phyloP scores from a whole-genome alignment of 2,113 vertebrate genomes.

The Anarrhichthys ocellatus region DNA sequence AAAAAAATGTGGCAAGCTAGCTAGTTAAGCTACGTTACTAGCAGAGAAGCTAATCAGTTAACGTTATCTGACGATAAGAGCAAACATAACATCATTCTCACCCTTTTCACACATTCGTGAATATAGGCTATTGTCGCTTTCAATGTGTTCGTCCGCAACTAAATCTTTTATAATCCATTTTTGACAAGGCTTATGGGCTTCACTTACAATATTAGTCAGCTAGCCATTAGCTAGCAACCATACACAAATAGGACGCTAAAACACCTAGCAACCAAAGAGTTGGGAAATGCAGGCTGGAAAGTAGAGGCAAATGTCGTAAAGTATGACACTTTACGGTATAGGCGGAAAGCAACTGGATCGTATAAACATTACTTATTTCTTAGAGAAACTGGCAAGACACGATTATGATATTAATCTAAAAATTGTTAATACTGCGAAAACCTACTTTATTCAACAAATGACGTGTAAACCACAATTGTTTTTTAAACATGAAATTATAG shows the following conservation, averaged over 20 bases:
- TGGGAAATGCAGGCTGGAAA: constrained; percentile 45
- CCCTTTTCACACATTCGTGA: constrained; percentile 27
- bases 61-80: neutral
- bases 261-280: constrained; percentile 71
- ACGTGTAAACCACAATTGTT: neutral
- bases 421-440: neutral
- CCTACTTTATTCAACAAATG: neutral
- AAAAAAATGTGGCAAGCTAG: neutral
- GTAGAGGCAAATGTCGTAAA: constrained; percentile 56
- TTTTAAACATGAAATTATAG: too few relatives aligned
- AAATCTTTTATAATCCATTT: constrained; percentile 6
- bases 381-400: neutral
- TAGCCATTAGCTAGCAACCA: constrained; percentile 75
- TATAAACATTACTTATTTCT: neutral
- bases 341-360: neutral
- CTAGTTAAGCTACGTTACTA: neutral
- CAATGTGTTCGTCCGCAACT: neutral
- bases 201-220: neutral
- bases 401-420: neutral
- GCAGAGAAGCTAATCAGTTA: constrained; percentile 30
- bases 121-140: neutral
- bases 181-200: neutral
- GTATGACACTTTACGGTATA: neutral
- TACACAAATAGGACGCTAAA: constrained; percentile 61
- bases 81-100: neutral